phyloP scores from a whole-genome alignment of 2,113 vertebrate species.

The Anarrhichthys ocellatus region DNA sequence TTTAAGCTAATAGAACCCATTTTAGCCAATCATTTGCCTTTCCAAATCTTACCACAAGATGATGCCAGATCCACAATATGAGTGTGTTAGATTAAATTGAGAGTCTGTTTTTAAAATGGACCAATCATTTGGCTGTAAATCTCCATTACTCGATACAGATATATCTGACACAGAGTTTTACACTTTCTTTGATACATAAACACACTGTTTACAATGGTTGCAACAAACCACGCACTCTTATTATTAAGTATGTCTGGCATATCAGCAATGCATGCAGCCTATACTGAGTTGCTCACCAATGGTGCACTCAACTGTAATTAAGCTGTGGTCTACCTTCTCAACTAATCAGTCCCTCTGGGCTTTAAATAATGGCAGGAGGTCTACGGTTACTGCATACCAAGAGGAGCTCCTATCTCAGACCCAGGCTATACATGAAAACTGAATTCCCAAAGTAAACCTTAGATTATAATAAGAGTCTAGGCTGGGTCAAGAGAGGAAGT shows the following conservation, averaged over 20 bases:
- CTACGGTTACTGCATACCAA: slow-evolving; percentile 34
- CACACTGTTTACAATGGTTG: background rate
- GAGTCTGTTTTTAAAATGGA: background rate
- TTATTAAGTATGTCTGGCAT: background rate
- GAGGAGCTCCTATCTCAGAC: slow-evolving; percentile 23
- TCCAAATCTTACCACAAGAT: slow-evolving; percentile 57
- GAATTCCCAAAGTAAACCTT: slow-evolving; percentile 24
- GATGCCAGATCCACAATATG: slow-evolving; percentile 38
- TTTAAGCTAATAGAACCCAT: background rate
- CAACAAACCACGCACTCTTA: background rate
- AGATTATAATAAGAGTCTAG: slow-evolving; percentile 10
- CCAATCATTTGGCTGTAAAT: background rate
- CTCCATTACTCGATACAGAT: background rate
- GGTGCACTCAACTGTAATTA: slow-evolving; percentile 56
- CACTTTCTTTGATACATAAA: background rate
- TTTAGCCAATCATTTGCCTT: background rate
- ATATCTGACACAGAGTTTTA: background rate
- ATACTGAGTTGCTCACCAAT: slow-evolving; percentile 25
- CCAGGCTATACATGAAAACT: slow-evolving; percentile 35
- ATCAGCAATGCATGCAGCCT: slow-evolving; percentile 16
- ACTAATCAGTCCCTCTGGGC: slow-evolving; percentile 59
- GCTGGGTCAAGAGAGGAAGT: background rate
- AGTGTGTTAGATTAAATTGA: background rate
- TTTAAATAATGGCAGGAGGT: slow-evolving; percentile 47
- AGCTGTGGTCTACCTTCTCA: slow-evolving; percentile 36